Evolutionary conservation across 2,888 invertebrate species (phyloP).

Genomic region (Volucella inflata): DNA sequence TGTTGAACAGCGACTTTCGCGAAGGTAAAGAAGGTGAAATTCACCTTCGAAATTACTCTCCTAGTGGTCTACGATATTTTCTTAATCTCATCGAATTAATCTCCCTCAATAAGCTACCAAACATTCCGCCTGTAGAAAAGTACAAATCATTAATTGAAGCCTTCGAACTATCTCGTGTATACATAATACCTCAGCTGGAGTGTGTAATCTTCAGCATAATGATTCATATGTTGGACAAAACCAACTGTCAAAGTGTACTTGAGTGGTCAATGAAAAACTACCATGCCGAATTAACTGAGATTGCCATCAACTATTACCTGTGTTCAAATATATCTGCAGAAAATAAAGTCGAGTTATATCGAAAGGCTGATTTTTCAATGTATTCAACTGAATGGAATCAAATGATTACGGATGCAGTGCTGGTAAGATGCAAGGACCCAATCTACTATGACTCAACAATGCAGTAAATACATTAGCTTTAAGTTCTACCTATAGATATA

Average conservation of each 20-base stretch:
- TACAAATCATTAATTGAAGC: conserved; percentile 82
- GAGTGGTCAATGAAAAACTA: conserved; percentile 83
- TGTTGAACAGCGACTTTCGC: conserved; percentile 83
- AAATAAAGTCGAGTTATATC: conserved; percentile 81
- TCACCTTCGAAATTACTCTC: conserved; percentile 81
- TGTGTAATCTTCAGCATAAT: conserved; percentile 79
- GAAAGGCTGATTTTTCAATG: conserved; percentile 81
- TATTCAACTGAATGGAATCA: conserved; percentile 83
- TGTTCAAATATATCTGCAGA: conserved; percentile 79
- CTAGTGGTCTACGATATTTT: conserved; percentile 82
- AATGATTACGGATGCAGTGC: conserved; percentile 82
- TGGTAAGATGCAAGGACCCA: conserved; percentile 79
- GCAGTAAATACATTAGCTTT: conserved; percentile 49
- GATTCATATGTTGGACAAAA: conserved; percentile 79
- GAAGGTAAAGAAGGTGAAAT: conserved; percentile 83
- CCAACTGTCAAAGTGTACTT: conserved; percentile 81
- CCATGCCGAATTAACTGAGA: conserved; percentile 82
- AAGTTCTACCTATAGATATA: background rate
- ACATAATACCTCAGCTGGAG: conserved; percentile 82
- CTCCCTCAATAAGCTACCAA: conserved; percentile 75
- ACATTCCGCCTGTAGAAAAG: conserved; percentile 79
- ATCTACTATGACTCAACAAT: conserved; percentile 43
- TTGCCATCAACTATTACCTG: conserved; percentile 83
- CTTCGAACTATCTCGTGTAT: conserved; percentile 83
- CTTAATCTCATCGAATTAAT: conserved; percentile 81